phyloP scores from a whole-genome alignment of 2,888 invertebrate species.

The Drosophila pseudotalamancana region DNA sequence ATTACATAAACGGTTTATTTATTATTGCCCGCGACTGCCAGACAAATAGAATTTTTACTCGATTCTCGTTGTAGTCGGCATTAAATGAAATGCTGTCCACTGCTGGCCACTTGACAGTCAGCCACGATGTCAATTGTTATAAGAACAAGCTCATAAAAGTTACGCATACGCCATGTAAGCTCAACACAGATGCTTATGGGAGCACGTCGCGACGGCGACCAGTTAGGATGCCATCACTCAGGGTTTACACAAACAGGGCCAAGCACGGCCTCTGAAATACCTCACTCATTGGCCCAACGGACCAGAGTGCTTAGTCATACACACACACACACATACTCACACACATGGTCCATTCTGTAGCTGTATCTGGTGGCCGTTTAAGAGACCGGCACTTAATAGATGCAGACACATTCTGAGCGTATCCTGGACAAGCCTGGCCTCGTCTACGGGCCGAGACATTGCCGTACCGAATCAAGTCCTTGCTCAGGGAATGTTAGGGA shows the following conservation, averaged over 20 bases:
- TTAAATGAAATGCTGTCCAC: constrained; percentile 32
- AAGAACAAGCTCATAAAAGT: constrained; percentile 60
- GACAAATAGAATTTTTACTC: constrained; percentile 36
- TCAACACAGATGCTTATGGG: constrained; percentile 9
- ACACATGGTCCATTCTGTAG: constrained; percentile 40
- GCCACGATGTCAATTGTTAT: constrained; percentile 45
- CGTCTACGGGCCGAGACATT: background rate
- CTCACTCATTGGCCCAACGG: constrained; percentile 41
- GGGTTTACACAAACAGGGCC: constrained; percentile 34
- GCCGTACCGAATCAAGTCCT: constrained; percentile 11
- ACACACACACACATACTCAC: background rate
- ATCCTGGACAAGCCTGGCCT: constrained; percentile 11
- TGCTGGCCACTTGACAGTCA: background rate
- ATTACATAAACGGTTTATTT: constrained; percentile 63
- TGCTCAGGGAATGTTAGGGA: constrained; percentile 65
- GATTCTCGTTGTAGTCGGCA: constrained; percentile 24
- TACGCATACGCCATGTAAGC: constrained; percentile 56
- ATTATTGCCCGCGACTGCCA: constrained; percentile 11
- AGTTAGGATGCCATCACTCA: constrained; percentile 2
- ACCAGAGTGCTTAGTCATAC: constrained; percentile 22
- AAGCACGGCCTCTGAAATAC: constrained; percentile 44
- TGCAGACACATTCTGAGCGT: constrained; percentile 30
- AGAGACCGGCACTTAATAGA: constrained; percentile 30
- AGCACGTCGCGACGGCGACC: constrained; percentile 28
- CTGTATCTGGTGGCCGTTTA: constrained; percentile 31